Conservation (phyloP, 2,113 vertebrate species). For the Cisticola juncidis region DNA sequence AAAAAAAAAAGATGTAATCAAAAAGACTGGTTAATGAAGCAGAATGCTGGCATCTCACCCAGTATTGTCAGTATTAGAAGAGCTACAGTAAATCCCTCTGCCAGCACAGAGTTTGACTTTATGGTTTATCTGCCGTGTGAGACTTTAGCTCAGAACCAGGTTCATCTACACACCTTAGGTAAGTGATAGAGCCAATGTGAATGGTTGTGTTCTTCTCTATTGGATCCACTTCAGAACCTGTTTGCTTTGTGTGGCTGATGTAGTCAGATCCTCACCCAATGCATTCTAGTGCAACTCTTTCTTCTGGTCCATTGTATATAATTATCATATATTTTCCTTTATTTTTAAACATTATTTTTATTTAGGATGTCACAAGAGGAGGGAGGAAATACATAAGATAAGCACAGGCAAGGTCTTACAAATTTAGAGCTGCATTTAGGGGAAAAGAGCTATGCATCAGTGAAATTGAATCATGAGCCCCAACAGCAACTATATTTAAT, state of each 20-base stretch:
- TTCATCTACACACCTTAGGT: background rate
- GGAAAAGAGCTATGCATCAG: background rate
- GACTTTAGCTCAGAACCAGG: background rate
- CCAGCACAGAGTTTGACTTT: background rate
- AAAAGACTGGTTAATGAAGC: constrained; percentile 47
- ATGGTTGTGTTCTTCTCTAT: background rate
- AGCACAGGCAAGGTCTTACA: background rate
- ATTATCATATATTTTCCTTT: constrained; percentile 15
- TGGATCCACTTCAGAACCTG: background rate
- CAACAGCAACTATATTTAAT: background rate
- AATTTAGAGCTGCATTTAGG: constrained; percentile 17
- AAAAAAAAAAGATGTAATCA: background rate
- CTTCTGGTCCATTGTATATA: background rate
- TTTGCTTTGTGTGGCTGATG: background rate
- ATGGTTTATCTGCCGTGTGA: background rate
- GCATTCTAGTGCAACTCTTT: background rate
- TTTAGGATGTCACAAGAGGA: background rate
- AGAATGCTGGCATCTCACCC: constrained; percentile 10
- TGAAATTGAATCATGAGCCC: constrained; percentile 14
- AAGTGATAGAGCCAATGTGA: background rate
- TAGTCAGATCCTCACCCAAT: background rate
- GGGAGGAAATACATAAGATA: background rate
- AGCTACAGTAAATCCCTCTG: background rate
- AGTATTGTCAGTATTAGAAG: background rate
- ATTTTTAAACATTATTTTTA: constrained; percentile 33